phyloP scores from a whole-genome alignment of 2,888 invertebrate species.

The Epirrita christyi region DNA sequence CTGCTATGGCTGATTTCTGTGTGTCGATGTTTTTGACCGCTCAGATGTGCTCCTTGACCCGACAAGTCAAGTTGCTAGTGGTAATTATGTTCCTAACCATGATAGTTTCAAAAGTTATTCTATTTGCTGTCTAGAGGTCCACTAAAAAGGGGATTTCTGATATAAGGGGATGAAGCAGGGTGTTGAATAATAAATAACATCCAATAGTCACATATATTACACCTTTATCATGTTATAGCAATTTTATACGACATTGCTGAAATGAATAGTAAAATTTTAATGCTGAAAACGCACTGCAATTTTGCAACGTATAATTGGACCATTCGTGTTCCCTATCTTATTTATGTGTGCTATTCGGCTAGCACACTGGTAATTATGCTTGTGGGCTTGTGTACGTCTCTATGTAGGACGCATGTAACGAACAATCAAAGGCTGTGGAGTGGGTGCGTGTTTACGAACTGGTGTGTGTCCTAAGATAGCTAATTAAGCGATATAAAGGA shows the following conservation, averaged over 20 bases:
- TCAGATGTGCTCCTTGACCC: too few species aligned
- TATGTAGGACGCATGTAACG: not conserved
- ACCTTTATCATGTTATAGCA: not conserved
- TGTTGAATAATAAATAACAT: too few species aligned
- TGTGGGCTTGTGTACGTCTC: conserved; percentile 1
- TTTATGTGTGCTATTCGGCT: conserved; percentile 16
- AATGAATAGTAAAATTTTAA: conserved; percentile 9
- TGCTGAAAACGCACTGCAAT: conserved; percentile 1
- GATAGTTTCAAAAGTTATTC: too few species aligned
- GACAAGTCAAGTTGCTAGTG: too few species aligned
- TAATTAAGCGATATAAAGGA: conserved; percentile 1
- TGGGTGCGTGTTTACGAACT: conserved; percentile 10
- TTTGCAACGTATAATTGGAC: conserved; percentile 3
- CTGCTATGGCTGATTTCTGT: too few species aligned
- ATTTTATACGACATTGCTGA: conserved; percentile 1
- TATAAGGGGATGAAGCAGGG: too few species aligned
- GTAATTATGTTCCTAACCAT: too few species aligned
- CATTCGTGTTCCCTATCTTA: conserved; percentile 8
- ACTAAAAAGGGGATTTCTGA: too few species aligned
- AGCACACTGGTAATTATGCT: conserved; percentile 7
- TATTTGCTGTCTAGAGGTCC: too few species aligned
- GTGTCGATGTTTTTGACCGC: too few species aligned
- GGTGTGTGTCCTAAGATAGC: conserved; percentile 4
- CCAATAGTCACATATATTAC: not conserved
- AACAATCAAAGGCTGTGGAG: conserved; percentile 22